Evolutionary conservation across 2,797 vertebrate species (phyloP), one percentile per base, ranked within the genome.

Genomic region (Danio aesculapii): DNA sequence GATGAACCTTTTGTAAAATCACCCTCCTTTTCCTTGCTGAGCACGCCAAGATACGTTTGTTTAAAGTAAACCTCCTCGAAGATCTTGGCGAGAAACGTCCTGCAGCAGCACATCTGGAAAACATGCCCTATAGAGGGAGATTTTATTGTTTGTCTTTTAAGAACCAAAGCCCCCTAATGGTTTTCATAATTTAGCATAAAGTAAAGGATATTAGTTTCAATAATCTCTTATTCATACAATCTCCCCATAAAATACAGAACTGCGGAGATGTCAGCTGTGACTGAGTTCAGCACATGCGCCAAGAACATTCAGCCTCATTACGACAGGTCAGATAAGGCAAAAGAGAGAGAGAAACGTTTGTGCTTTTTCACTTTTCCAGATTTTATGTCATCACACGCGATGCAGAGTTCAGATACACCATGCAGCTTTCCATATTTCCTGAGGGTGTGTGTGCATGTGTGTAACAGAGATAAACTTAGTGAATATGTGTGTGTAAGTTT

Each of bases 21-120:
- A 73, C 84, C 75, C 85, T 82, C 59, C 55, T 80, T 79, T 78
- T 79, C 52, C 69, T 77, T 76, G 69, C 81, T 55, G 10, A 86
- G 89, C 83, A 83, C 55, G 89, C 90, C 92, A 92, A 89, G 85
- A 85, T 88, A 85, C 84, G 83, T 91, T 89, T 90, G 86, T 89
- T 90, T 90, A 87, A 91, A 92, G 89, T 90, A 84, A 88, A 88
- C 92, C 93, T 94, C 92, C 92, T 92, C 89, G 44, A 89, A 93
- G 92, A 92, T 86, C 88, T 89, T 93, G 93, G 92, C 92, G 80
- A 68, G 4, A 21, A 8, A 41, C 30, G n/a, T 84, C 75, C 75
- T 82, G 63, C 83, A 81, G 75, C 69, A 81, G 87, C 91, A 91
- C 91, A 94, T 94, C 93, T 94, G 93, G 93, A 92, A 92, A 86